Evolutionary conservation across 2,888 invertebrate species (phyloP).

Genomic region (Bruchidius siliquastri): DNA sequence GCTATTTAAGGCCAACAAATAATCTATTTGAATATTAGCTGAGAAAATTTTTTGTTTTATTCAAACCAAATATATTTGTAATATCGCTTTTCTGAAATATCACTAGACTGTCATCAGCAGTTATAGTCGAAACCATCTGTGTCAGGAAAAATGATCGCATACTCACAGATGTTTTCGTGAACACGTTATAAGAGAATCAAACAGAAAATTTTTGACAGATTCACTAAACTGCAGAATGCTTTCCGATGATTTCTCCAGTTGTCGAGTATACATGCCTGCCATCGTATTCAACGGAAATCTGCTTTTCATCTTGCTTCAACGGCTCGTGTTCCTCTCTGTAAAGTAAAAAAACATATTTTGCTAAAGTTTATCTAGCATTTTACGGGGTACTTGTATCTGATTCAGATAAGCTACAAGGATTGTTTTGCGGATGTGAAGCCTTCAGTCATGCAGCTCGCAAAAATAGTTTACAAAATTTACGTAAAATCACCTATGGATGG

Average conservation of each 20-base stretch:
- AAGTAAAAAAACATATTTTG: not conserved
- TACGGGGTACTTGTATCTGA: not conserved
- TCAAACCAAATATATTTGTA: too few species aligned
- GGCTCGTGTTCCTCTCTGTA: slow-evolving; percentile 78
- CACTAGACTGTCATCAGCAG: too few species aligned
- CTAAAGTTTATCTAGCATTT: not conserved
- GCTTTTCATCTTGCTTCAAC: slow-evolving; percentile 63
- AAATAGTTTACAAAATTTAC: too few species aligned
- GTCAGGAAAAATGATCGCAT: too few species aligned
- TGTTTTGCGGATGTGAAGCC: not conserved
- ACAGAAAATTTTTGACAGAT: not conserved
- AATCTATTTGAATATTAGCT: too few species aligned
- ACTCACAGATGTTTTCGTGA: too few species aligned
- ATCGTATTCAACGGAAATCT: slow-evolving; percentile 77
- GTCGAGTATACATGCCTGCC: slow-evolving; percentile 77
- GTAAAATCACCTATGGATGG: too few species aligned
- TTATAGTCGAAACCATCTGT: too few species aligned
- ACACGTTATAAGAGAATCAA: too few species aligned
- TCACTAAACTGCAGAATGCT: slow-evolving; percentile 78
- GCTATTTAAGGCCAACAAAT: too few species aligned
- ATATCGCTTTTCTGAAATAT: too few species aligned
- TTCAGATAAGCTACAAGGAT: not conserved
- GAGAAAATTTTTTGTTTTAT: too few species aligned
- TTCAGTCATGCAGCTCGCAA: not conserved
- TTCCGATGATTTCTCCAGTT: slow-evolving; percentile 77